phyloP scores from a whole-genome alignment of 2,888 invertebrate species.

The Salpingus planirostris region DNA sequence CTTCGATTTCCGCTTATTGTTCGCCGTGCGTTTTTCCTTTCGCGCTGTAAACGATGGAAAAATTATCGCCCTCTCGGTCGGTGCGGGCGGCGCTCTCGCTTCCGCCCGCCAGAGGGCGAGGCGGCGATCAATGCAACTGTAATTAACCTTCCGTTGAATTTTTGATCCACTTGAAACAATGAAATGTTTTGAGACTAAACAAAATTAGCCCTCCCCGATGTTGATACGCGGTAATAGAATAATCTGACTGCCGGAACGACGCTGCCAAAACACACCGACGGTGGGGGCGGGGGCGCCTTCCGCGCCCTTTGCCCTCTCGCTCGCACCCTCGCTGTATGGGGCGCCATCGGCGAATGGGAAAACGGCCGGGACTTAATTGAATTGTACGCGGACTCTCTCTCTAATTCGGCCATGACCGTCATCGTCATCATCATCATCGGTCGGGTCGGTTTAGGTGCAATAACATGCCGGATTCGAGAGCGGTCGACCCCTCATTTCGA shows the following conservation, averaged over 20 bases:
- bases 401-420: too few relatives aligned
- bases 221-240: constrained; percentile 63
- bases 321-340: neutral
- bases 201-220: constrained; percentile 52
- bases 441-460: too few relatives aligned
- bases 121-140: constrained; percentile 46
- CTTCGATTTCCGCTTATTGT: too few relatives aligned
- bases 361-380: constrained; percentile 31
- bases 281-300: constrained; percentile 5
- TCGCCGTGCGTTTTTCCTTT: too few relatives aligned
- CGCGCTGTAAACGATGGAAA: too few relatives aligned
- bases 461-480: too few relatives aligned
- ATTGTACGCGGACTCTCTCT: too few relatives aligned
- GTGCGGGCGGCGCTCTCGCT: too few relatives aligned
- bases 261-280: constrained; percentile 23
- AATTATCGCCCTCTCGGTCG: too few relatives aligned
- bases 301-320: neutral
- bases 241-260: constrained; percentile 49
- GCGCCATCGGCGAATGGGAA: constrained; percentile 25
- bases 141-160: constrained; percentile 58
- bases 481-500: too few relatives aligned
- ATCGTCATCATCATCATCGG: too few relatives aligned
- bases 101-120: too few relatives aligned
- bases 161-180: constrained; percentile 59
- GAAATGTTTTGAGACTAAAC: constrained; percentile 61